Conservation (phyloP, 2,113 vertebrate species). For the Eurystomus gularis region DNA sequence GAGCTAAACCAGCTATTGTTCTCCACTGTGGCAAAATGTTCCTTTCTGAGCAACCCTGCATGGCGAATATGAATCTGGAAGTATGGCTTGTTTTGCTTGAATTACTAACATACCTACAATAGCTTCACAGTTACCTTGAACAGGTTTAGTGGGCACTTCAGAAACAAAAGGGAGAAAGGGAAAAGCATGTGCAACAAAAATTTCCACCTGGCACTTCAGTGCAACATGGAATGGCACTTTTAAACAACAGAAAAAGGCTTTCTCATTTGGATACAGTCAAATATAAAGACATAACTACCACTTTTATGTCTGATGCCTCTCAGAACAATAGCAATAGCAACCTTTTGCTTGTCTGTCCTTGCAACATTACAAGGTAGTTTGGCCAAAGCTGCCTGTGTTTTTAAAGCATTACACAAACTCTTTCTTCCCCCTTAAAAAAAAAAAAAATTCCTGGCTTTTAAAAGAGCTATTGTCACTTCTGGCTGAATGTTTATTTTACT, state of each 20-base stretch:
- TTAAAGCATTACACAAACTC: conserved; percentile 45
- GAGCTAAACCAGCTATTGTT: conserved; percentile 15
- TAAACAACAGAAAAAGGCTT: not conserved
- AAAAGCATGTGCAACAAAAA: not conserved
- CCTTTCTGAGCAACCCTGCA: not conserved
- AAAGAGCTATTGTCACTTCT: conserved; percentile 65
- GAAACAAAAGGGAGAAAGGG: conserved; percentile 40
- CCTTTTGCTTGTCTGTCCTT: conserved; percentile 16
- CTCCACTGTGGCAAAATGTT: not conserved
- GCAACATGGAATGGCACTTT: not conserved
- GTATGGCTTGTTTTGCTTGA: conserved; percentile 7
- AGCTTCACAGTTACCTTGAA: conserved; percentile 51
- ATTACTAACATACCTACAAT: conserved; percentile 34
- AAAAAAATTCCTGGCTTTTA: conserved; percentile 41
- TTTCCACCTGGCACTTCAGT: conserved; percentile 5
- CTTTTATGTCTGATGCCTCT: not conserved
- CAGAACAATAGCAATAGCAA: not conserved
- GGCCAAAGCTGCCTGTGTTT: not conserved
- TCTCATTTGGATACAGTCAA: not conserved
- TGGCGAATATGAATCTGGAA: not conserved
- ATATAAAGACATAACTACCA: not conserved
- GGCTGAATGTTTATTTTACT: conserved; percentile 71
- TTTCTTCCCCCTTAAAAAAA: not conserved
- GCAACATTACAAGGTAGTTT: not conserved
- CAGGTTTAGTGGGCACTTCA: conserved; percentile 23